A percentile compares a stretch with the other conserved stretches of the same genome.
Evolutionary conservation across 2,113 vertebrate species (phyloP).

Genomic region (Carassius gibelio): DNA sequence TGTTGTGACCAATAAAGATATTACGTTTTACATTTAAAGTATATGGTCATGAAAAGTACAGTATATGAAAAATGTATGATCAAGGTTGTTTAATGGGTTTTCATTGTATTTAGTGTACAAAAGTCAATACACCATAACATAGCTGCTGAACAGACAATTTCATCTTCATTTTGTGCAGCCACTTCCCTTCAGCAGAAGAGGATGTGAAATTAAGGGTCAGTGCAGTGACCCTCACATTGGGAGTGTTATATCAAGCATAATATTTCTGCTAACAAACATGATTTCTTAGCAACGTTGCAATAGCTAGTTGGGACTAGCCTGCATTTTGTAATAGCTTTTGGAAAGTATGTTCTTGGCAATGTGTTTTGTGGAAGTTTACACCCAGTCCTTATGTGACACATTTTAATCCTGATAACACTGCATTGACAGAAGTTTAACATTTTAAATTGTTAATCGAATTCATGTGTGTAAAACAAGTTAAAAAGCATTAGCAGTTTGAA

Average conservation of each 20-base stretch:
- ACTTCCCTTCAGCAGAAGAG: not conserved
- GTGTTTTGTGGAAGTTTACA: not conserved
- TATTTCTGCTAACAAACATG: not conserved
- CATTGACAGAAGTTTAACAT: not conserved
- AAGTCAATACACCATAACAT: not conserved
- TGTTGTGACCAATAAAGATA: too few relatives aligned
- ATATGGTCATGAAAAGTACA: too few relatives aligned
- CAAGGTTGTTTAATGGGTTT: not conserved
- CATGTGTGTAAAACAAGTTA: too few relatives aligned
- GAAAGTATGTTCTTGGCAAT: not conserved
- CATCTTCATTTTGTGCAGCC: not conserved
- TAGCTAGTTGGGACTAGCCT: not conserved
- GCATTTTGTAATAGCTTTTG: not conserved
- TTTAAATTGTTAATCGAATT: not conserved
- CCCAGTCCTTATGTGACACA: not conserved
- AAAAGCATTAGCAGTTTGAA: not conserved
- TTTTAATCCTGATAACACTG: not conserved
- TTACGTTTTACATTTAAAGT: too few relatives aligned
- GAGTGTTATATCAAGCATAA: not conserved
- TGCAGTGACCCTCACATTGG: not conserved
- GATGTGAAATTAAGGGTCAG: conserved; percentile 3
- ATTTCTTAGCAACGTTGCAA: not conserved
- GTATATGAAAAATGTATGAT: too few relatives aligned
- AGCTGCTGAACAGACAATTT: not conserved
- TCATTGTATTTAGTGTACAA: not conserved